Evolutionary conservation across 1,140 invertebrate species (phyloP), one percentile per base, ranked within the genome.

Genomic region (Diabrotica undecimpunctata): DNA sequence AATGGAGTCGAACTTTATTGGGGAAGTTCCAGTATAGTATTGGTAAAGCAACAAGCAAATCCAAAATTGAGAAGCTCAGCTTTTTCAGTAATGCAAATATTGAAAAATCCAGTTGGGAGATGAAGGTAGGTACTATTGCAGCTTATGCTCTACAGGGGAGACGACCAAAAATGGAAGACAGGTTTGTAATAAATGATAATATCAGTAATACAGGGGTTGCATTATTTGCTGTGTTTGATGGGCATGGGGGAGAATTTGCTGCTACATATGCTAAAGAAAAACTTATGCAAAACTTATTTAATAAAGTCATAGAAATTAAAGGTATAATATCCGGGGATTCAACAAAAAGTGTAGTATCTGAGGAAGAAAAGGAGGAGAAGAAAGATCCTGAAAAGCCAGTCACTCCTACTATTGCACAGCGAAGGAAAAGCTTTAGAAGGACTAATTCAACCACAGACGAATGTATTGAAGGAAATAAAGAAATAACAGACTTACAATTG

Each of bases 181-280:
- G 94, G 70, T 94, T 93, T 78, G 90, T 91, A 52, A 85, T 93
- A 39, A 86, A 91, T 66, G 86, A 89, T 75, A 88, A 93, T 73
- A 87, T 90, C 38, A 86, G 88, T 72, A 83, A 86, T 63, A 88
- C 87, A 14, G 88, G 87, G 35, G 88, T 95, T 58, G 89, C 91
- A 2, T 82, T 97, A 54, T 96, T 93, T 83, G 94, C 93, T 50
- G 88, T 97, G 61, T 97, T 96, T 80, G 95, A 97, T 83, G 95
- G 95, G 0, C 95, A 97, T 80, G 95, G 95, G 61, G 95, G 95
- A 57, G 92, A 96, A 81, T 95, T 95, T 85, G 93, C 94, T 59
- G 94, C 93, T 10, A 91, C 96, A 74, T 96, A 92, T 83, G 92
- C 91, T 13, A 88, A 89, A 76, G 90, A 93, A 71, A 88, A 91